Evolutionary conservation across 2,113 vertebrate genomes (phyloP), one percentile per base, ranked within the genome.

Genomic region (Pomatorhinus ruficollis): DNA sequence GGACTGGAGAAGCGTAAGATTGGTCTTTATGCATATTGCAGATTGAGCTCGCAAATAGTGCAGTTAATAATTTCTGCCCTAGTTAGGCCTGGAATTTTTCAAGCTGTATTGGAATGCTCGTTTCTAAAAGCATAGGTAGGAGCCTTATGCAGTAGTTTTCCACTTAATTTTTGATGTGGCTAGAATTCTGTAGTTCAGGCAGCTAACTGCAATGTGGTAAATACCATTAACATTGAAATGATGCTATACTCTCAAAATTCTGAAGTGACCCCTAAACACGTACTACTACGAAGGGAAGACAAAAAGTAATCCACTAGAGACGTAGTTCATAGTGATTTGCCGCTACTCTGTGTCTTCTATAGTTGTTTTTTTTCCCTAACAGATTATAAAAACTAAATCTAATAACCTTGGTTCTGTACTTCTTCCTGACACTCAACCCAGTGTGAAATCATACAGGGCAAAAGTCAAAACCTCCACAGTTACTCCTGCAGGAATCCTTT

Each of bases 11-110:
- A 39, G 63, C 22, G 0, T 57, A 8, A 83, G 50, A 66, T 47
- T 21, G 45, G 49, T 53, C 35, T 85, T 15, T 12, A 8, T 12
- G 25, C 12, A 0, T 40, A 9, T 93, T 25, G 20, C 30, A 37
- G 83, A 47, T 66, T 52, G 14, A 24, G 59, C 54, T 76, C 33
- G 1, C 21, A 31, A 20, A n/a, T 56, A 84, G 25, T 27, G 59
- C 63, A 20, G 80, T 85, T 72, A 68, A 19, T 93, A 76, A 91
- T 89, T 89, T 83, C 37, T 91, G 64, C 50, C 76, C 81, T 61
- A 61, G 72, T 77, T 72, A 95, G 93, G 92, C 72, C 61, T 95
- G 87, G 65, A 57, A 63, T 87, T 88, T 85, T 84, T 90, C 77
- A 22, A 84, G 56, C 54, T 83, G 1, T 30, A 37, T 79, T 61